These are phyloP conservation scores for Ophion slaviceki DNA, from an alignment of 2,888 invertebrate species.

Conservation along the genomic window DNA sequence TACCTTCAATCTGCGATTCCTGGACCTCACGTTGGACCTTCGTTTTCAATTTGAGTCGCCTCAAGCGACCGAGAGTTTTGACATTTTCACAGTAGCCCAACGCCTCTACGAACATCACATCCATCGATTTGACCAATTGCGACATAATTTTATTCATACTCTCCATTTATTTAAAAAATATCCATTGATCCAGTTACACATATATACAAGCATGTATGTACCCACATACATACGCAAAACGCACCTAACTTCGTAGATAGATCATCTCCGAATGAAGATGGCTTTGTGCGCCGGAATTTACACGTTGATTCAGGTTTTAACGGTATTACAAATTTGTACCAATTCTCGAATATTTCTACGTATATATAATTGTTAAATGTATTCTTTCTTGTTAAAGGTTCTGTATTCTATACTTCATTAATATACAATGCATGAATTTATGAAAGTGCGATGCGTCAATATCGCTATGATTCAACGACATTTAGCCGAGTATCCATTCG, in stretches of 20 bases:
- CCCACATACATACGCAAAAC: neutral
- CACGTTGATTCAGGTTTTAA: constrained; percentile 60
- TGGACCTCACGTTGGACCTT: no score
- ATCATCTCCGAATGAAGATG: constrained; percentile 43
- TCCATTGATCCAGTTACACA: constrained; percentile 25
- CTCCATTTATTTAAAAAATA: constrained; percentile 52
- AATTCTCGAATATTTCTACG: constrained; percentile 37
- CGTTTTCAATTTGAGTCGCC: no score
- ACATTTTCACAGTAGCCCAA: no score
- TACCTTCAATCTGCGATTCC: no score
- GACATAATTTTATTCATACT: constrained; percentile 20
- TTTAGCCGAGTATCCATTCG: neutral
- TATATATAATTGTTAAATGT: constrained; percentile 19
- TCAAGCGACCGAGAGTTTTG: no score
- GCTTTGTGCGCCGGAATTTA: constrained; percentile 45
- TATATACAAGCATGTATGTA: constrained; percentile 15
- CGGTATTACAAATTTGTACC: constrained; percentile 68
- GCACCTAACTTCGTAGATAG: neutral
- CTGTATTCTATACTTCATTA: neutral
- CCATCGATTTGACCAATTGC: constrained; percentile 12
- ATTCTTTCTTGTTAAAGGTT: constrained; percentile 5
- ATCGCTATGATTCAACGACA: neutral
- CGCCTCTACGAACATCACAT: neutral
- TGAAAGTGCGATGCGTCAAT: neutral
- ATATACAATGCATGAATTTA: neutral